Percentiles rank a stretch among this genome's conserved stretches.
phyloP scores from a whole-genome alignment of 2,888 invertebrate species.

The Mythimna albipuncta region DNA sequence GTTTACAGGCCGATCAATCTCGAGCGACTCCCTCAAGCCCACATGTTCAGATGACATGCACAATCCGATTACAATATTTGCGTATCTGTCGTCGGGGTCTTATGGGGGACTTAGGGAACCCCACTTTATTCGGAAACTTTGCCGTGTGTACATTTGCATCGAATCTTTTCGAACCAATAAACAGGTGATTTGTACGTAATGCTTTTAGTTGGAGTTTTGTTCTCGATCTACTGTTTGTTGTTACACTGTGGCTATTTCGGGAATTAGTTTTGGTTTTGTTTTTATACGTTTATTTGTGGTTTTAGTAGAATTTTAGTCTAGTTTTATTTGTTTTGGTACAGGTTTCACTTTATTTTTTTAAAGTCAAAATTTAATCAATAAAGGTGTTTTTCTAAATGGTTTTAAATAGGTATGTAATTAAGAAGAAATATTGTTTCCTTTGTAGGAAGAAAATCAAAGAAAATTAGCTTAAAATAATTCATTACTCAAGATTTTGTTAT shows the following conservation, averaged over 20 bases:
- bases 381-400: too few relatives aligned
- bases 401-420: too few relatives aligned
- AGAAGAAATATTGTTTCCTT: too few relatives aligned
- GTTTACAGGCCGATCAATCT: conserved; percentile 51
- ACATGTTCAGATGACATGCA: conserved; percentile 62
- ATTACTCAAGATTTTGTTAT: too few relatives aligned
- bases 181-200: conserved; percentile 64
- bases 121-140: conserved; percentile 65
- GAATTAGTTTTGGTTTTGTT: conserved; percentile 37
- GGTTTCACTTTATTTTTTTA: neutral
- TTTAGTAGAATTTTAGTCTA: conserved; percentile 9
- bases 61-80: conserved; percentile 78
- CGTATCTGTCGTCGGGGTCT: conserved; percentile 63
- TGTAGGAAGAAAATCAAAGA: too few relatives aligned
- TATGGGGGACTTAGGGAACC: conserved; percentile 62
- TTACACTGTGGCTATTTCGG: conserved; percentile 24
- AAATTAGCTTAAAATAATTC: too few relatives aligned
- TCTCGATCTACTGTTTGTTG: conserved; percentile 44
- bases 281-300: conserved; percentile 10
- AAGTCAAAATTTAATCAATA: too few relatives aligned
- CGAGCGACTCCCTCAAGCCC: conserved; percentile 34
- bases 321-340: neutral
- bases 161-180: conserved; percentile 59
- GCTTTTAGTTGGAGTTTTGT: conserved; percentile 56
- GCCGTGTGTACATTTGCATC: conserved; percentile 63